Percentiles rank a stretch among this genome's conserved stretches.
Conservation (phyloP, 1,140 invertebrate genomes). For the Drosophila elegans region DNA sequence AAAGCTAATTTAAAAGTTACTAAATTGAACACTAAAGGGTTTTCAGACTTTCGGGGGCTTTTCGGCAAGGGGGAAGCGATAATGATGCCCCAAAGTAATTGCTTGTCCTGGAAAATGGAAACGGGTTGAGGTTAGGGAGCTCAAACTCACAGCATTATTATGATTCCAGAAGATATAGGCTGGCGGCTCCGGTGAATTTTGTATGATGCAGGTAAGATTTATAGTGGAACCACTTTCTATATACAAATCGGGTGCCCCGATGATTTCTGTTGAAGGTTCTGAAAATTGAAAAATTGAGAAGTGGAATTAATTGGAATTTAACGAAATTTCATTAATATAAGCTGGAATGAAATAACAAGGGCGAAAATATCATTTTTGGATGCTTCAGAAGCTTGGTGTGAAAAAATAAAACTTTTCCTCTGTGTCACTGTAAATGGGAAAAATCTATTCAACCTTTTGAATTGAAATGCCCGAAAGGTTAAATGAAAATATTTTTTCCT, state of each 20-base stretch:
- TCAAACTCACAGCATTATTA: conserved; percentile 91
- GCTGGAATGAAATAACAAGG: conserved; percentile 58
- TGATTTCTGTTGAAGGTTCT: conserved; percentile 95
- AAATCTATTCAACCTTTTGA: conserved; percentile 26
- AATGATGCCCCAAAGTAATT: conserved; percentile 72
- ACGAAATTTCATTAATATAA: conserved; percentile 8
- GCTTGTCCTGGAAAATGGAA: conserved; percentile 31
- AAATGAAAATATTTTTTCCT: conserved; percentile 28
- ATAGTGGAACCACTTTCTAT: conserved; percentile 96
- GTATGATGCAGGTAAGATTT: conserved; percentile 95
- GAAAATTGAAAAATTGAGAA: conserved; percentile 79
- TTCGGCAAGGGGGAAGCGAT: conserved; percentile 33
- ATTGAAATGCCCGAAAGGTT: conserved; percentile 24
- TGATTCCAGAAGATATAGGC: conserved; percentile 97
- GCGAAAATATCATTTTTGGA: conserved; percentile 13
- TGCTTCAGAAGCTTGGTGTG: conserved; percentile 15
- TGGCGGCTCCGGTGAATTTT: conserved; percentile 95
- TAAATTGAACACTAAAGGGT: conserved; percentile 70
- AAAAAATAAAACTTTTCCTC: conserved; percentile 30
- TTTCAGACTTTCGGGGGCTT: conserved; percentile 29
- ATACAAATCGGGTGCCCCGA: conserved; percentile 95
- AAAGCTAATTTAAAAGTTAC: conserved; percentile 83
- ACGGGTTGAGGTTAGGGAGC: neutral
- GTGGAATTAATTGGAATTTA: neutral
- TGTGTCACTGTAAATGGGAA: conserved; percentile 17